Evolutionary conservation across 2,797 vertebrate species (phyloP).

Genomic region (Octomys mimax): DNA sequence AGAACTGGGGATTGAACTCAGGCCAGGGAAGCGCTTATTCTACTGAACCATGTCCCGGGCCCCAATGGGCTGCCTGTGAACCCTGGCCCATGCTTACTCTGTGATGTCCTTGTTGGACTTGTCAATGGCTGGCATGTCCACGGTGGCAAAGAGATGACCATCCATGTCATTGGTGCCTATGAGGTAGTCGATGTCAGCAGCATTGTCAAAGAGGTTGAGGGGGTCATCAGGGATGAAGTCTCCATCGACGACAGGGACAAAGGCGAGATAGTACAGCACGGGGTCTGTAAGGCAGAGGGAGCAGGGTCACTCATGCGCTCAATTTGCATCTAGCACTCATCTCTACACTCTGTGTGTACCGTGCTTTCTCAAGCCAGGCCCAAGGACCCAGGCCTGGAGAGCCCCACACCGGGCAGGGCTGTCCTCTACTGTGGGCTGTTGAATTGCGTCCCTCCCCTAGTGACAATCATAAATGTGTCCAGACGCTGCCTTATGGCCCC

Average conservation of each 20-base stretch:
- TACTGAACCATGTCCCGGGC: background rate
- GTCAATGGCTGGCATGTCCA: conserved; percentile 93
- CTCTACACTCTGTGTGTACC: background rate
- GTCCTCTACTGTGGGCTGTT: rapidly evolving
- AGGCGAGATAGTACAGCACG: conserved; percentile 88
- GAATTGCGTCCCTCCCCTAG: background rate
- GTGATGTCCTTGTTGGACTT: conserved; percentile 82
- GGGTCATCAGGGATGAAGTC: conserved; percentile 95
- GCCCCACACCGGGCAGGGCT: too few relatives aligned
- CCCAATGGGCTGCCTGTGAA: rapidly evolving
- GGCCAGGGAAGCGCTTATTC: too few relatives aligned
- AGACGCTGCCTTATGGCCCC: rapidly evolving
- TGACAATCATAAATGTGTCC: background rate
- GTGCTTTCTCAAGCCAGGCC: background rate
- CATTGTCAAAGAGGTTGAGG: conserved; percentile 91
- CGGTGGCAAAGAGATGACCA: conserved; percentile 92
- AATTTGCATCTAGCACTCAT: rapidly evolving
- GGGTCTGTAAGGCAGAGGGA: conserved; percentile 88
- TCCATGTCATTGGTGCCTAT: conserved; percentile 96
- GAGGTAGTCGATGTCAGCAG: conserved; percentile 94
- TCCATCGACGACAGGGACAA: conserved; percentile 93
- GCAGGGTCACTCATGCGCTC: rapidly evolving
- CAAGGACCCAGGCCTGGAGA: rapidly evolving
- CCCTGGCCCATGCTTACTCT: conserved; percentile 83
- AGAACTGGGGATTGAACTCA: too few relatives aligned